Base-by-base conservation (phyloP, 2,113 vertebrate species). In the Corynorhinus townsendii region DNA sequence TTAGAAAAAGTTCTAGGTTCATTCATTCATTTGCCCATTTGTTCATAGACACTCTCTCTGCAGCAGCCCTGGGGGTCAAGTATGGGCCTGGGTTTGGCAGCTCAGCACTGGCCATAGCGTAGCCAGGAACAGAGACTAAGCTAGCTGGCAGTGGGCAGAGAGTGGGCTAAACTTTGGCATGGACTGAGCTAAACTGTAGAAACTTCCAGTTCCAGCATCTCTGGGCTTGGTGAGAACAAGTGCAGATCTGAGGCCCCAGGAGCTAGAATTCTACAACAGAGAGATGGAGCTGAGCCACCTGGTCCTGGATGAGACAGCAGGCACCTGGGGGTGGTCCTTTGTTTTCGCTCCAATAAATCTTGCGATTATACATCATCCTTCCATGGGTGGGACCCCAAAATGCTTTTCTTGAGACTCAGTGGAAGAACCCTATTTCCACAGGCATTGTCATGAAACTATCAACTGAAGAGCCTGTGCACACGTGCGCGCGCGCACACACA, bases 401-500 rank as follows among this genome's bases (percentile, higher is more conserved):
- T 66, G 64, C 64, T n/a, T 16, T 66, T 33, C 64, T n/a, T 66
- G 30, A 33, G 30, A 66, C 64, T 33, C 64, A 16, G 30, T 66
- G 64, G 30, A 66, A 66, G 64, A 66, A 33, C 5, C 64, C 30
- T 66, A 66, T n/a, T 66, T 16, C 15, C 30, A 66, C 62, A 15
- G 14, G 15, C 14, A 66, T 66, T 15, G 17, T 84, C 24, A 35
- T 19, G 11, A 16, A 72, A 69, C 16, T 69, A 56, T 11, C 77
- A 69, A 76, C 89, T 26, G 17, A 89, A 71, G n/a, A 40, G 26
- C 28, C 30, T 16, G 33, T 17, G 2, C 15, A 35, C 17, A 1
- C 33, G 7, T 7, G 17, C 15, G 0, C 7, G 1, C 7, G 19
- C 33, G 28, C 2, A 56, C 5, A 40, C 17, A 86, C 1, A 24